A percentile compares a stretch with the other conserved stretches of the same genome.
phyloP scores from a whole-genome alignment of 1,140 invertebrate species.

The Drosophila gunungcola region DNA sequence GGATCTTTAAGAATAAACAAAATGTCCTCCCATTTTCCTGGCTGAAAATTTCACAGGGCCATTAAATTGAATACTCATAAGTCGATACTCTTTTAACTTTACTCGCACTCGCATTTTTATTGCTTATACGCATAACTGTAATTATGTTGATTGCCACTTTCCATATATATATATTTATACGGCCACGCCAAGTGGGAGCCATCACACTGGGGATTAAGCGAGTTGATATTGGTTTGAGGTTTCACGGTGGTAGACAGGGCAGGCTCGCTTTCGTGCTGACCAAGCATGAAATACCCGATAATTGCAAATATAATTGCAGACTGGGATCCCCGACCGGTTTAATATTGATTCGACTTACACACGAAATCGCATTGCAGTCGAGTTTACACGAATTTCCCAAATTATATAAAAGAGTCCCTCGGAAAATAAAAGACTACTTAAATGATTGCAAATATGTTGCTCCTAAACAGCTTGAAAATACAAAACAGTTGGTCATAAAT shows the following conservation, averaged over 20 bases:
- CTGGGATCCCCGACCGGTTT: slow-evolving; percentile 19
- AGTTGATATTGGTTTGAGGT: slow-evolving; percentile 6
- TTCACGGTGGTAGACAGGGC: slow-evolving; percentile 1
- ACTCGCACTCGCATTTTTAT: slow-evolving; percentile 9
- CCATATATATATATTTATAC: slow-evolving; percentile 42
- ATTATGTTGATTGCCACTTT: slow-evolving; percentile 64
- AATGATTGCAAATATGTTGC: too few relatives aligned
- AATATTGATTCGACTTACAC: slow-evolving; percentile 42
- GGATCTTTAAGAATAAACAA: too few relatives aligned
- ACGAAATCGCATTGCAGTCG: slow-evolving; percentile 26
- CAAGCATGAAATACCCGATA: slow-evolving; percentile 59
- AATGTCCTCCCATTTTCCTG: too few relatives aligned
- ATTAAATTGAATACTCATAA: too few relatives aligned
- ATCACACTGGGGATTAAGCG: slow-evolving; percentile 41
- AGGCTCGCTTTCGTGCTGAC: slow-evolving; percentile 28
- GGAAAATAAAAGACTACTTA: too few relatives aligned
- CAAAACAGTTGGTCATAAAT: slow-evolving; percentile 4
- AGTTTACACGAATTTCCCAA: slow-evolving; percentile 27
- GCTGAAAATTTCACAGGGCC: too few relatives aligned
- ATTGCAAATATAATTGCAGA: slow-evolving; percentile 61
- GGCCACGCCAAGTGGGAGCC: slow-evolving; percentile 30
- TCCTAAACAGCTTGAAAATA: too few relatives aligned
- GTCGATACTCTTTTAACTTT: background rate
- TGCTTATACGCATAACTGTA: slow-evolving; percentile 33
- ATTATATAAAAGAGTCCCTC: slow-evolving; percentile 8